These are phyloP conservation scores for Drosophila phalerata DNA, from an alignment of 2,888 invertebrate species.

Conservation along the genomic window DNA sequence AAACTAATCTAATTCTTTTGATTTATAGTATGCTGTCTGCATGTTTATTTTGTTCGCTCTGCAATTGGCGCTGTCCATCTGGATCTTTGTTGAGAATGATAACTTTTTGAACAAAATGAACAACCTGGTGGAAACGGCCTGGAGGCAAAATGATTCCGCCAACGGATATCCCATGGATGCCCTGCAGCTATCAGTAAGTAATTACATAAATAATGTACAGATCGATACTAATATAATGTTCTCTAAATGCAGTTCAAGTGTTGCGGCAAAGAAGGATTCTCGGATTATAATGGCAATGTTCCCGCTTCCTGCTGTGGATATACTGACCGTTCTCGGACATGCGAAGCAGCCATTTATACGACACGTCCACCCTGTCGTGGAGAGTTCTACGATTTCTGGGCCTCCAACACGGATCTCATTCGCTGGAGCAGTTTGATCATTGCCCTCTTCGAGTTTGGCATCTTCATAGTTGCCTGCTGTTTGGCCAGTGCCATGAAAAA, in stretches of 20 bases:
- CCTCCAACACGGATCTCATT: constrained; percentile 85
- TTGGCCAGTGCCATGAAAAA: constrained; percentile 94
- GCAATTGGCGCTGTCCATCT: constrained; percentile 90
- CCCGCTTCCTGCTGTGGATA: constrained; percentile 82
- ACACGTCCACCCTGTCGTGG: constrained; percentile 62
- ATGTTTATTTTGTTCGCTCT: constrained; percentile 90
- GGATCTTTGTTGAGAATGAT: constrained; percentile 88
- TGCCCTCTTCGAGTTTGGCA: constrained; percentile 90
- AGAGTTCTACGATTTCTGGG: constrained; percentile 85
- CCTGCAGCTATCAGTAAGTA: constrained; percentile 79
- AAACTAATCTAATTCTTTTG: constrained; percentile 68
- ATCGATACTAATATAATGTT: background rate
- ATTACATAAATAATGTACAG: background rate
- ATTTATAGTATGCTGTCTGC: constrained; percentile 89
- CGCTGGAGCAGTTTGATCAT: constrained; percentile 90
- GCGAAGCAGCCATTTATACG: constrained; percentile 54
- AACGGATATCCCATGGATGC: constrained; percentile 79
- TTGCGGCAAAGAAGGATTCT: constrained; percentile 70
- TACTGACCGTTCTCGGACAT: constrained; percentile 40
- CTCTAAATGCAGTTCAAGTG: constrained; percentile 72
- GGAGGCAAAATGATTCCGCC: constrained; percentile 62
- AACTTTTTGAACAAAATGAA: constrained; percentile 87
- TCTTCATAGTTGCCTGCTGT: constrained; percentile 93
- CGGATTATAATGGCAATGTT: constrained; percentile 61
- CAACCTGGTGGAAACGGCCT: constrained; percentile 86